phyloP scores from a whole-genome alignment of 2,888 invertebrate species.

The Acanthococcus lagerstroemiae region DNA sequence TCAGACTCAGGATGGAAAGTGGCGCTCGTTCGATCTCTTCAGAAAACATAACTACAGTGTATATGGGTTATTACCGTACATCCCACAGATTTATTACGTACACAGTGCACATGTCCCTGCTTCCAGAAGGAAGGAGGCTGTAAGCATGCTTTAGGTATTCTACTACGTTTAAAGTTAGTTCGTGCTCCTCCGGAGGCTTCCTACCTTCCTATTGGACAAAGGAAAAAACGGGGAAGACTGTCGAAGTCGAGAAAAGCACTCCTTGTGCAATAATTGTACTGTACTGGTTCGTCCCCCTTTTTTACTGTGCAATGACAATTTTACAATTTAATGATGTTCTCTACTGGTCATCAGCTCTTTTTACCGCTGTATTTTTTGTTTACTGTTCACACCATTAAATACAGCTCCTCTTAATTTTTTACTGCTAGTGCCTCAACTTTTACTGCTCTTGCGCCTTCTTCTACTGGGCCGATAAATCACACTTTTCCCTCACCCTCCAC shows the following conservation, averaged over 20 bases:
- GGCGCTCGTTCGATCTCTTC: background rate
- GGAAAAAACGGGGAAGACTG: background rate
- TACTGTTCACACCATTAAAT: background rate
- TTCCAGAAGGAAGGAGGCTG: background rate
- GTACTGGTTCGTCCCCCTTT: background rate
- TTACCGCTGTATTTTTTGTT: background rate
- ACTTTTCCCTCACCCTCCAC: no score
- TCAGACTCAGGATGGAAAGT: background rate
- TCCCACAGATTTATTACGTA: background rate
- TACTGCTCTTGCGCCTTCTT: background rate
- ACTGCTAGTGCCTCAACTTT: background rate
- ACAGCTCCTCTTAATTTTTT: background rate
- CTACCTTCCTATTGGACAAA: background rate
- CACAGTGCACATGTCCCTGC: background rate
- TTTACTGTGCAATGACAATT: background rate
- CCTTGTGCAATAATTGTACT: no score
- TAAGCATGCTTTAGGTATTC: background rate
- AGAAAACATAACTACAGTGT: background rate
- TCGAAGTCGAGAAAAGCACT: background rate
- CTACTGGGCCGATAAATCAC: background rate
- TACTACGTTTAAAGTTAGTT: background rate
- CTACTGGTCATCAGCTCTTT: background rate
- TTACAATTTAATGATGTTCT: background rate
- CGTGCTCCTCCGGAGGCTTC: background rate
- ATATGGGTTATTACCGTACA: background rate